Conservation (phyloP, 2,113 vertebrate genomes). For the Hylia prasina region DNA sequence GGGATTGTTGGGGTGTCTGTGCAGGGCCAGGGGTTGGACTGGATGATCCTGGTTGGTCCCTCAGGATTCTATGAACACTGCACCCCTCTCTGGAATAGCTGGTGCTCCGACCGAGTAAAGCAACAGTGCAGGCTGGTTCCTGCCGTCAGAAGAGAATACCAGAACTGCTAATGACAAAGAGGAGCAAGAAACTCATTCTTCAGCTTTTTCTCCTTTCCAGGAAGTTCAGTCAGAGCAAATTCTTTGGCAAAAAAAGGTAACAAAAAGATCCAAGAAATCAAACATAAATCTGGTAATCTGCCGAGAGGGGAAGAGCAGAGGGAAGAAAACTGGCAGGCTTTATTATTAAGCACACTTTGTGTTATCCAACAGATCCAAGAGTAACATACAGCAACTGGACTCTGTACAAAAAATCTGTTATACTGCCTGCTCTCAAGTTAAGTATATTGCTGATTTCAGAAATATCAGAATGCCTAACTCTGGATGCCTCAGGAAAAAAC, state of each 20-base stretch:
- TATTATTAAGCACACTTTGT: background rate
- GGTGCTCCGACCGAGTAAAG: rapidly evolving
- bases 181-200: background rate
- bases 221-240: conserved; percentile 10
- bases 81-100: background rate
- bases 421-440: background rate
- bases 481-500: background rate
- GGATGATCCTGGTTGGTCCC: background rate
- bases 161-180: background rate
- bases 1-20: background rate
- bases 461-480: background rate
- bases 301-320: background rate
- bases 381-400: conserved; percentile 5
- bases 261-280: conserved; percentile 34
- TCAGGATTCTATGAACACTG: too few species aligned
- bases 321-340: conserved; percentile 17
- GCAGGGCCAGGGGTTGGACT: background rate
- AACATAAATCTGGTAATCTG: conserved; percentile 15
- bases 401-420: background rate
- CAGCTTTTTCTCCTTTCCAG: conserved; percentile 1
- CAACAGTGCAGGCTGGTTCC: background rate
- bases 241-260: conserved; percentile 1
- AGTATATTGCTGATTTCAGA: background rate
- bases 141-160: background rate
- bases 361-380: conserved; percentile 6